Conservation (phyloP, 2,113 vertebrate genomes). For the Notarius lentiginosus region DNA sequence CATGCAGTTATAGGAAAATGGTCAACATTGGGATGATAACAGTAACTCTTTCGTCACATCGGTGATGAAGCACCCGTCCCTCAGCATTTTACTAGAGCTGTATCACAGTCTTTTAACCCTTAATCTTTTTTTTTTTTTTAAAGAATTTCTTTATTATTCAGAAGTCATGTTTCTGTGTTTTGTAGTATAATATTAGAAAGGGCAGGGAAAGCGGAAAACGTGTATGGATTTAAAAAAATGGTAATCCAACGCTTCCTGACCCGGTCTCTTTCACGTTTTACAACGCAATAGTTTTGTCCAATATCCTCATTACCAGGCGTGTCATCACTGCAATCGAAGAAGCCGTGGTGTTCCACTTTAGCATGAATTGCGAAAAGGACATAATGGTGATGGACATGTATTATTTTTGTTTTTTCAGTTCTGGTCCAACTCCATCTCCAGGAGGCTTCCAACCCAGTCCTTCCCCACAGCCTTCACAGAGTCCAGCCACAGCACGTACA, state of each 20-base stretch:
- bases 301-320: neutral
- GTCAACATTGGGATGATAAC: no score
- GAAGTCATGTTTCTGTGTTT: neutral
- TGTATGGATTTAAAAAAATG: neutral
- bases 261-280: neutral
- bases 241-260: neutral
- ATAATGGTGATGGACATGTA: neutral
- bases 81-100: no score
- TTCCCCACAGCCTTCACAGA: conserved; percentile 93
- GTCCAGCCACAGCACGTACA: conserved; percentile 86
- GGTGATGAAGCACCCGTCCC: no score
- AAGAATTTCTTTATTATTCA: no score
- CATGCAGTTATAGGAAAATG: no score
- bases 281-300: neutral
- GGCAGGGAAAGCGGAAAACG: neutral
- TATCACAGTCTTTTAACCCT: no score
- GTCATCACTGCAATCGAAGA: neutral
- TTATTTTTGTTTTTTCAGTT: conserved; percentile 71
- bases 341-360: neutral
- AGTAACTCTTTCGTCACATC: no score
- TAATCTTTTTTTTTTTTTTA: no score
- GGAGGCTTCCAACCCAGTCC: conserved; percentile 96
- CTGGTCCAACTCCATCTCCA: conserved; percentile 90
- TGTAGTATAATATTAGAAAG: neutral
- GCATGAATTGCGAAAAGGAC: neutral